Evolutionary conservation across 2,888 invertebrate genomes (phyloP).

Genomic region (Trilocha varians): DNA sequence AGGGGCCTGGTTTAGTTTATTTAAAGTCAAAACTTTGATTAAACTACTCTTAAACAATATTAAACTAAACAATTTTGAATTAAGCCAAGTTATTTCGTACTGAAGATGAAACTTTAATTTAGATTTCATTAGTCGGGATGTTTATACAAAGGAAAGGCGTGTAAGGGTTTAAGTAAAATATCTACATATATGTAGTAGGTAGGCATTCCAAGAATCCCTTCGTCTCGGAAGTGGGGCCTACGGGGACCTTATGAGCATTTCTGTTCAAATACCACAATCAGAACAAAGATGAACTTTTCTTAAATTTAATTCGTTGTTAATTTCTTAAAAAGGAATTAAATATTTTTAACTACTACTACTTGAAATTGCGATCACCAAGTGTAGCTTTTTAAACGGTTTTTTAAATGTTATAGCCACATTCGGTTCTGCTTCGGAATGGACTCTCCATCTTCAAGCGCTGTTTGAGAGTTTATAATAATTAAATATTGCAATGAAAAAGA

Average conservation of each 20-base stretch:
- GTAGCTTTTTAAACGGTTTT: no score
- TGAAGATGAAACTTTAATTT: neutral
- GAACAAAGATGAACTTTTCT: neutral
- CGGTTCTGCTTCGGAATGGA: no score
- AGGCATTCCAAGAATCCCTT: neutral
- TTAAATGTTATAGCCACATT: no score
- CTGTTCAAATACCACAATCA: neutral
- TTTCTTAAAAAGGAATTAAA: neutral
- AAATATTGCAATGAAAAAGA: no score
- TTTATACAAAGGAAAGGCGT: neutral
- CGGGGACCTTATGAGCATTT: neutral
- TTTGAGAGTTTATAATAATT: no score
- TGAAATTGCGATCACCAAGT: no score
- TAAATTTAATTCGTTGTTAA: neutral
- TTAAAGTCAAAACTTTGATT: no score
- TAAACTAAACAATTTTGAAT: neutral
- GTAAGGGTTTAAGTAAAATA: neutral
- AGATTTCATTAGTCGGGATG: neutral
- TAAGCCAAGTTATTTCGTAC: neutral
- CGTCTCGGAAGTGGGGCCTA: neutral
- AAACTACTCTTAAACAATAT: no score
- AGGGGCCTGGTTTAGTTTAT: no score
- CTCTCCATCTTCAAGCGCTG: no score
- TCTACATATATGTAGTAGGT: neutral
- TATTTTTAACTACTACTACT: no score